These are phyloP conservation scores for Drosophila tristis DNA, from an alignment of 1,140 invertebrate species.

Conservation along the genomic window DNA sequence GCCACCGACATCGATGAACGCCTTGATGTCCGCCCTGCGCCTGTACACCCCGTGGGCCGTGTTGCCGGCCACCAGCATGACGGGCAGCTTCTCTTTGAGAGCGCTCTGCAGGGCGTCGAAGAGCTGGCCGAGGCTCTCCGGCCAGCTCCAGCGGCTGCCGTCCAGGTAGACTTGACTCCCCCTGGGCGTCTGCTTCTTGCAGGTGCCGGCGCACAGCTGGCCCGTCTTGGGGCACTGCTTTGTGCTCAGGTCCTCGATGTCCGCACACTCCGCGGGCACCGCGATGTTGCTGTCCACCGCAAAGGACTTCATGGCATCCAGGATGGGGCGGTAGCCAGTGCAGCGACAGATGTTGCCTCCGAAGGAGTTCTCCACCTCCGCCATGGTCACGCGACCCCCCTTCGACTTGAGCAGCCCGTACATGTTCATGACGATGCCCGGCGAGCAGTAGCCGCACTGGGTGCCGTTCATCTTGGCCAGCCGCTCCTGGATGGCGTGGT, in stretches of 20 bases:
- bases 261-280: constrained; percentile 83
- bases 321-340: constrained; percentile 94
- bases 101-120: constrained; percentile 86
- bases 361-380: constrained; percentile 90
- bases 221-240: constrained; percentile 72
- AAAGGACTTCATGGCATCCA: constrained; percentile 92
- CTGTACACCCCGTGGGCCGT: constrained; percentile 88
- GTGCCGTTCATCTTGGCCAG: constrained; percentile 90
- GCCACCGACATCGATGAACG: constrained; percentile 90
- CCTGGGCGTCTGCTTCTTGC: constrained; percentile 54
- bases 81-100: constrained; percentile 73
- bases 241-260: constrained; percentile 73
- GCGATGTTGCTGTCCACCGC: constrained; percentile 89
- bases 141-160: constrained; percentile 75
- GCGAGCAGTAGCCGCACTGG: constrained; percentile 93
- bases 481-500: constrained; percentile 89
- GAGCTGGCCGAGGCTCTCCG: constrained; percentile 85
- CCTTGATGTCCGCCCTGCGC: constrained; percentile 84
- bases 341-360: constrained; percentile 94
- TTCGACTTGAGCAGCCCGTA: constrained; percentile 87
- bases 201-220: constrained; percentile 52
- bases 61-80: constrained; percentile 86
- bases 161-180: constrained; percentile 62
- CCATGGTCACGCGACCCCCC: constrained; percentile 86
- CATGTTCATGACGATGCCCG: constrained; percentile 95